Evolutionary conservation across 2,113 vertebrate genomes (phyloP), one percentile per base, ranked within the genome.

Genomic region (Dipodomys ordii): DNA sequence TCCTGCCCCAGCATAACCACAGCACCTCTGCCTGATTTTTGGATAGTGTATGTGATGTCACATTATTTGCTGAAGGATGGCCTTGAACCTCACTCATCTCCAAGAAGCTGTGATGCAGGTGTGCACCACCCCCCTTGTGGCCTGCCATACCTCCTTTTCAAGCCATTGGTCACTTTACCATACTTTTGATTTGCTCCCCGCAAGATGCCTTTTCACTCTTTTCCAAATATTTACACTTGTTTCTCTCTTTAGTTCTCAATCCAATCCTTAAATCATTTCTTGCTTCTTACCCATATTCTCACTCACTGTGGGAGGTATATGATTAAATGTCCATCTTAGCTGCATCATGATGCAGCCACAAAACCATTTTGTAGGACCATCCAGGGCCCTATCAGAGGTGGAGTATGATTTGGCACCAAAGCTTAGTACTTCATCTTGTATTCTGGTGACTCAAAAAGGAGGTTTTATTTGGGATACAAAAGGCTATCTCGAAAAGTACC

Each of bases 311-410:
- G n/a, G 69, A 86, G 62, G 5, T 15, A 32, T 44, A 39, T 46
- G 85, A 72, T 57, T 71, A 86, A 92, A 28, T 69, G 23, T 69
- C 23, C 27, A 82, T 64, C 85, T 88, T 46, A 92, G 20, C 80
- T 69, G 77, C 16, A 78, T 23, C 18, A 30, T 46, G n/a, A 8
- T 35, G 4, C n/a, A 69, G 19, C 35, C 53, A 12, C 35, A 80
- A n/a, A 82, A 84, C 74, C 2, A 57, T 60, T 85, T 88, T 39
- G 67, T 82, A 83, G 69, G 13, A 49, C 62, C 71, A 91, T 69
- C 9, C 20, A n/a, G 62, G 19, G 16, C 0, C 0, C n/a, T 1
- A 81, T 49, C 25, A 84, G 2, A 8, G 28, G 22, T 67, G 49
- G 20, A 71, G 9, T 68, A 6, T 53, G 46, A 72, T 82, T 94